Evolutionary conservation across 1,140 invertebrate genomes (phyloP), one percentile per base, ranked within the genome.

Genomic region (Cyrtorhinus lividipennis): DNA sequence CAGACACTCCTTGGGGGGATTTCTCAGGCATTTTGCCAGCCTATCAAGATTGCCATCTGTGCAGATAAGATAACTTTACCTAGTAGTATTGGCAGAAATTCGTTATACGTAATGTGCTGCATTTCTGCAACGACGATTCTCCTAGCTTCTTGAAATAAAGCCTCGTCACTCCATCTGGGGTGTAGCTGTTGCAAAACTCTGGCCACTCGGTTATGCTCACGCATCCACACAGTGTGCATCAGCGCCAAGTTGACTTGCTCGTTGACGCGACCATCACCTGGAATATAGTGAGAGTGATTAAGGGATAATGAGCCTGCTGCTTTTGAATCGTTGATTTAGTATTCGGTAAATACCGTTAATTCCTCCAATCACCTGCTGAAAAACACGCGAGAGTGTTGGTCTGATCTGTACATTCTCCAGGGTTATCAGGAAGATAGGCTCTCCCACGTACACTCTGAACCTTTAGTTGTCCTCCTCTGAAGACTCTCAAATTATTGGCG

Each of bases 161-260:
- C 74, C 66, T 92, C 87, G 68, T 91, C 88, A 26, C 76, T 75
- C 82, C 87, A 90, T 5, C 77, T 73, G 0, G 85, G 83, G 74
- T 88, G 85, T 0, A 87, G 60, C 5, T 71, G 66, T 1, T 71
- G 79, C 5, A 95, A 71, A 26, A 76, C 73, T 2, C 74, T 70
- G 0, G 90, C 90, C 5, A 97, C 71, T 38, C 88, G 77, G 73
- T 97, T 97, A 72, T 96, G 93, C 69, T 95, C 88, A 53, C 95
- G 76, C 24, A 92, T 76, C 75, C 90, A 90, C 2, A 95, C 66
- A 0, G 86, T 85, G 69, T 96, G 91, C 58, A 95, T 75, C 0
- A 83, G 79, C 1, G 87, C 86, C 10, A 95, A 73, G 0, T 88
- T 88, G n/a, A 90, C 84, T 68, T 92, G 85, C 71, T 92, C 88